Percentiles rank a stretch among this genome's conserved stretches.
Evolutionary conservation across 2,113 vertebrate genomes (phyloP).

Genomic region (Apeltes quadracus): DNA sequence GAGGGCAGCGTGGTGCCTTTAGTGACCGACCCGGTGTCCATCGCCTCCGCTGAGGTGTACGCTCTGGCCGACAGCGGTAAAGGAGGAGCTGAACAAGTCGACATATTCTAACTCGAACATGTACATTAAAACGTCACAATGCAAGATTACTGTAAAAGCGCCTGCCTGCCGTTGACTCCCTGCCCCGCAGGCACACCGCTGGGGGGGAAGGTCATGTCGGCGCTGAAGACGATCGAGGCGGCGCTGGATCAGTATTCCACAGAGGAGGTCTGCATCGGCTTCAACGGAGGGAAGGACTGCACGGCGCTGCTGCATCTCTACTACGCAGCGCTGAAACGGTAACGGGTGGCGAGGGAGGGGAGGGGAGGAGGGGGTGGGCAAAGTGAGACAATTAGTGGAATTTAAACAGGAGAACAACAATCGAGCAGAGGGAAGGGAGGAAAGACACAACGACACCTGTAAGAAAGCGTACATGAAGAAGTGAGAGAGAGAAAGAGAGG

Average conservation of each 20-base stretch:
- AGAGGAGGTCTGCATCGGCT: constrained; percentile 89
- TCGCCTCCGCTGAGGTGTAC: constrained; percentile 86
- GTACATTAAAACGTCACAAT: no score
- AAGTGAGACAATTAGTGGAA: background rate
- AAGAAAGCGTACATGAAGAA: constrained; percentile 8
- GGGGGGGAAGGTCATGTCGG: constrained; percentile 86
- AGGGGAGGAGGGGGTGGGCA: background rate
- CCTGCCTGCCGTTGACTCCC: background rate
- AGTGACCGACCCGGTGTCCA: constrained; percentile 79
- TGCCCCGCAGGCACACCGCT: constrained; percentile 82
- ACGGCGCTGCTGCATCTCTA: constrained; percentile 92
- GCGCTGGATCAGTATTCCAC: constrained; percentile 85
- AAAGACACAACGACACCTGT: constrained; percentile 10
- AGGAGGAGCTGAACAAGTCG: no score
- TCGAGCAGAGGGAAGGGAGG: constrained; percentile 23
- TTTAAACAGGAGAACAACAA: constrained; percentile 33
- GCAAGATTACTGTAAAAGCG: constrained; percentile 20
- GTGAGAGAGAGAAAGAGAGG: constrained; percentile 9
- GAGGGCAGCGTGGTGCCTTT: constrained; percentile 79
- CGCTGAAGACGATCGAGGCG: constrained; percentile 85
- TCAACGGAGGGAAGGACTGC: constrained; percentile 98
- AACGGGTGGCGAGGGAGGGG: no score
- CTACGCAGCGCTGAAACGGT: constrained; percentile 89
- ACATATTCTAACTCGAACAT: no score
- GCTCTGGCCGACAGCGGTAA: constrained; percentile 84